Evolutionary conservation across 2,113 vertebrate genomes (phyloP), one percentile per base, ranked within the genome.

Genomic region (Peromyscus californicus): DNA sequence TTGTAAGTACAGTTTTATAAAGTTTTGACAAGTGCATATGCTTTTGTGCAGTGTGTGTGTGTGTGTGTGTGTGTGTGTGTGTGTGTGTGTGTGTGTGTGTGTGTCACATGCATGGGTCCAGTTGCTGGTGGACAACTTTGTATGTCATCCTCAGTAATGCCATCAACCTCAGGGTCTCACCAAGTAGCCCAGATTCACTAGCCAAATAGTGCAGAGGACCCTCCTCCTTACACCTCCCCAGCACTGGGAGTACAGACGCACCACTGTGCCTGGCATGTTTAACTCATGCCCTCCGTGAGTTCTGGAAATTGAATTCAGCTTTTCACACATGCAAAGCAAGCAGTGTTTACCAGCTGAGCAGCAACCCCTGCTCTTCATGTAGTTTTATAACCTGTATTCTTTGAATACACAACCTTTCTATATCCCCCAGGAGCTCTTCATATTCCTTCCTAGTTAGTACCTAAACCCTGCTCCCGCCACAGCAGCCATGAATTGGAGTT

Each of bases 401-500:
- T 24, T 4, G 76, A 61, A 61, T 84, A 63, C 13, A 51, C 57
- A 70, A n/a, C 61, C 48, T 83, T 97, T 91, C 17, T 76, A 1
- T 85, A 26, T 92, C 29, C 72, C 22, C 26, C 24, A 70, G 16
- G 93, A 87, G 19, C 54, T 80, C 39, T 83, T 54, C 24, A 10
- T 79, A 33, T 8, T 36, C 9, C 76, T 95, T 91, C 33, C 51
- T 22, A 42, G 26, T 92, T 57, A 65, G 13, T 80, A 22, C 11
- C 61, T 89, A 0, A 29, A 54, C 9, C 17, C 51, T 17, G 19
- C n/a, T 19, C 26, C 48, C 15, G n/a, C 51, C 29, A 59, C 76
- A 74, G 26, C 78, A 93, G 59, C 51, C 33, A n/a, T 16, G 91
- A 42, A 65, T 91, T n/a, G 26, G 48, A 26, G 85, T 76, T 91